Evolutionary conservation across 2,113 vertebrate genomes (phyloP), one percentile per base, ranked within the genome.

Genomic region (Engystomops pustulosus): DNA sequence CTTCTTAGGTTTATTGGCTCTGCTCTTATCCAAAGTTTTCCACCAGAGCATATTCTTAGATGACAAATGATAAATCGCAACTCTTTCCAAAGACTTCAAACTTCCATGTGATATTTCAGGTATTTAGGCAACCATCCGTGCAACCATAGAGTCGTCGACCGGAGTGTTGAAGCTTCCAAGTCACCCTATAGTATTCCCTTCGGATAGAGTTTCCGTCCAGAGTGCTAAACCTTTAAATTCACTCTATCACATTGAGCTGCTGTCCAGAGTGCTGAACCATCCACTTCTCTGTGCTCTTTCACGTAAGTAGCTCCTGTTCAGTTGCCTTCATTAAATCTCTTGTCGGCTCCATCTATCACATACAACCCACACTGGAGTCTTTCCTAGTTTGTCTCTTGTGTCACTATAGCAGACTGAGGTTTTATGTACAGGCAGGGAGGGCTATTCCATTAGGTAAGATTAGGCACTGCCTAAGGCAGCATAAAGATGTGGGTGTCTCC

Each of bases 221-320:
- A 15, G 75, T 78, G 69, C 81, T 87, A 81, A 82, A 82, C 51
- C 15, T 11, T 55, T 14, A n/a, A 38, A 68, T 53, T 25, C 18
- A 41, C 20, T 47, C 23, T 15, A 2, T 5, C 6, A 7, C 77
- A 23, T 23, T 67, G 62, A 72, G 85, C 86, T 80, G 86, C 92
- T 92, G 88, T 92, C 90, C 74, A 77, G 34, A 15, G 75, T 78
- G 67, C 81, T 87, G 83, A 82, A 82, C 34, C 4, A 27, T 69
- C 27, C 23, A 41, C 49, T 53, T 36, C 27, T 20, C 30, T 38
- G 23, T 80, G 68, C n/a, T 27, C 27, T 18, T 74, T 36, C 2
- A 17, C 53, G 23, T 23, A 49, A 20, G 65, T 18, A 71, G 83
- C 76, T 72, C 36, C 10, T 15, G 17, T 45, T 60, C 30, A 71